Conservation (phyloP, 2,113 vertebrate genomes). For the Petaurus breviceps region DNA sequence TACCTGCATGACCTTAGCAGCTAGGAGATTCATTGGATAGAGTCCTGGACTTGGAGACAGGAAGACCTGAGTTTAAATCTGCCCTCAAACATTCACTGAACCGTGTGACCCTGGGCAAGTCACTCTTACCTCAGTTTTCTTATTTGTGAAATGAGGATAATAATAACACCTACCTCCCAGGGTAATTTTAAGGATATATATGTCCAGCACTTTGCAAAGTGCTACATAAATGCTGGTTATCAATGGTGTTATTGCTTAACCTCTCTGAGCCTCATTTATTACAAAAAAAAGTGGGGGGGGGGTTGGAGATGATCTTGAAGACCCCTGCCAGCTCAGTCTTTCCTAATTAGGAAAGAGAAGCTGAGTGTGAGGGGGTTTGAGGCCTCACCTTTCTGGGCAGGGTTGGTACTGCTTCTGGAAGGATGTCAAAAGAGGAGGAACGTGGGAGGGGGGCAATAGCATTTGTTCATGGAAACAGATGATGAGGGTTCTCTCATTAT, state of each 20-base stretch:
- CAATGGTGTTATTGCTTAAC: background rate
- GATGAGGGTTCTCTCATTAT: slow-evolving; percentile 72
- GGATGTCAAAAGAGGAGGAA: background rate
- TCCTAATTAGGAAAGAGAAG: accelerated
- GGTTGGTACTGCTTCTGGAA: background rate
- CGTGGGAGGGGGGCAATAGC: background rate
- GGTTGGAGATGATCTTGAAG: background rate
- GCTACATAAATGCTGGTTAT: background rate
- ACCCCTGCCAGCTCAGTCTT: accelerated
- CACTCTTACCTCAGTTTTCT: background rate
- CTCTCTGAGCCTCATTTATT: background rate
- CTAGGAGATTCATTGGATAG: background rate
- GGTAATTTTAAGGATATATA: background rate
- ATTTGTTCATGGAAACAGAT: slow-evolving; percentile 67
- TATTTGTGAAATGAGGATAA: background rate
- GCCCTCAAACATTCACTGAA: background rate
- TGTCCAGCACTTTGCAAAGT: background rate
- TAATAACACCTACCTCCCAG: background rate
- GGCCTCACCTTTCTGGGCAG: background rate
- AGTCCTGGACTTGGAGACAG: background rate
- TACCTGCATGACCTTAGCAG: background rate
- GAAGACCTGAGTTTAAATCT: background rate
- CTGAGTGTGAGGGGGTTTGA: background rate
- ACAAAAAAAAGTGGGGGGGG: too few relatives aligned
- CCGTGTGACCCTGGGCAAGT: background rate